Evolutionary conservation across 1,140 invertebrate genomes (phyloP).

Genomic region (Calycopis cecrops): DNA sequence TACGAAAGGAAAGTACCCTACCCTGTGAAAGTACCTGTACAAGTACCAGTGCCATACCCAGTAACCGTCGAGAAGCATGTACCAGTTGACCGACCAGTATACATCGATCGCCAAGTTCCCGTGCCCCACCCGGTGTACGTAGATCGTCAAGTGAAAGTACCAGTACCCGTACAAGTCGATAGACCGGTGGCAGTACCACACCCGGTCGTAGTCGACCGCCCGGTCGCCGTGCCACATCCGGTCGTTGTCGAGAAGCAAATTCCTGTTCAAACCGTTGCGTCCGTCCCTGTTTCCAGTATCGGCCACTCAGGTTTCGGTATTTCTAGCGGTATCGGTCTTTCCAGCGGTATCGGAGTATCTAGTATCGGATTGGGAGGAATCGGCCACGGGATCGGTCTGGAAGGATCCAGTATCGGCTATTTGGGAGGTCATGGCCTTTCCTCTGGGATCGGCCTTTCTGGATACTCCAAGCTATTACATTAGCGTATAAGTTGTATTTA

Average conservation of each 20-base stretch:
- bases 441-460: neutral
- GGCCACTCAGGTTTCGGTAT: slow-evolving; percentile 11
- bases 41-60: slow-evolving; percentile 58
- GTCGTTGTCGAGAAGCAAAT: slow-evolving; percentile 44
- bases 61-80: slow-evolving; percentile 63
- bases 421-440: neutral
- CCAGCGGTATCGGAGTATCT: slow-evolving; percentile 15
- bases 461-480: slow-evolving; percentile 31
- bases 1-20: slow-evolving; percentile 61
- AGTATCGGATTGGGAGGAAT: slow-evolving; percentile 7
- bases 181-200: slow-evolving; percentile 59
- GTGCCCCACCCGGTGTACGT: slow-evolving; percentile 60
- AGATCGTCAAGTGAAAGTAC: slow-evolving; percentile 51
- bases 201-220: slow-evolving; percentile 54
- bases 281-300: slow-evolving; percentile 23
- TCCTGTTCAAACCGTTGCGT: slow-evolving; percentile 27
- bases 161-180: slow-evolving; percentile 57
- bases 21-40: slow-evolving; percentile 55
- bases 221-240: slow-evolving; percentile 54
- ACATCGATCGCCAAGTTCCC: slow-evolving; percentile 56
- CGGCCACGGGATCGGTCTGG: slow-evolving; percentile 21
- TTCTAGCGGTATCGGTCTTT: slow-evolving; percentile 18
- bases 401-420: neutral
- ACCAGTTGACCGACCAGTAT: slow-evolving; percentile 63
- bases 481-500: slow-evolving; percentile 33